Conservation (phyloP, 2,113 vertebrate species). For the Callopanchax toddi region DNA sequence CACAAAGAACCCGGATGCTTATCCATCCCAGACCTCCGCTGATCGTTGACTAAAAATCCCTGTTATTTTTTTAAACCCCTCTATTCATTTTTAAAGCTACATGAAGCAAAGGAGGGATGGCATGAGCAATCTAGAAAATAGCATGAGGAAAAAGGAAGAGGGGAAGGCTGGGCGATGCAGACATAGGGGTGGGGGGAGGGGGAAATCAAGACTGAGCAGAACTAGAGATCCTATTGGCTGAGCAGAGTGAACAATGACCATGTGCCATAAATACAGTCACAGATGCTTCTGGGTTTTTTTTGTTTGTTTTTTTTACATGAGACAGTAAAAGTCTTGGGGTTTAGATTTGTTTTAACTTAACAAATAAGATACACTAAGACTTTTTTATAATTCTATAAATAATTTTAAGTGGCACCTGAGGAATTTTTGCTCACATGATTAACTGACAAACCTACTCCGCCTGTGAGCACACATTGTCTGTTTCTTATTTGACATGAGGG, state of each 20-base stretch:
- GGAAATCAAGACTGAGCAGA: neutral
- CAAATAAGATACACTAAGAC: too few species aligned
- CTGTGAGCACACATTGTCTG: neutral
- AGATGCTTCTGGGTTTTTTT: too few species aligned
- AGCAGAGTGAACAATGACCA: neutral
- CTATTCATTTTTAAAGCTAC: neutral
- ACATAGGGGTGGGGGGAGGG: constrained; percentile 52
- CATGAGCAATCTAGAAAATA: too few species aligned
- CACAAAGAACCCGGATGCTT: constrained; percentile 42
- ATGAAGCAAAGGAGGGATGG: constrained; percentile 10
- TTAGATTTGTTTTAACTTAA: too few species aligned
- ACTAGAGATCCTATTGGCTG: constrained; percentile 44
- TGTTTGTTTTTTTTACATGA: too few species aligned
- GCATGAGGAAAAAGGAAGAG: constrained; percentile 20
- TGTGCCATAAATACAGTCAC: neutral
- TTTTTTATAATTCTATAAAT: too few species aligned
- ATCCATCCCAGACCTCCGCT: constrained; percentile 45
- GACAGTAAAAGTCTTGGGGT: too few species aligned
- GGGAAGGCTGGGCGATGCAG: constrained; percentile 16
- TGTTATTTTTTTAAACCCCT: constrained; percentile 1
- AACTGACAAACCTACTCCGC: neutral
- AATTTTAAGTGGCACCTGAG: too few species aligned
- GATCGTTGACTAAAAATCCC: constrained; percentile 12
- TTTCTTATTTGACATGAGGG: constrained; percentile 19
- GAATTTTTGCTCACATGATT: neutral